These are phyloP conservation scores for Seira sanloemensis DNA, from an alignment of 2,888 invertebrate genomes.

Conservation along the genomic window DNA sequence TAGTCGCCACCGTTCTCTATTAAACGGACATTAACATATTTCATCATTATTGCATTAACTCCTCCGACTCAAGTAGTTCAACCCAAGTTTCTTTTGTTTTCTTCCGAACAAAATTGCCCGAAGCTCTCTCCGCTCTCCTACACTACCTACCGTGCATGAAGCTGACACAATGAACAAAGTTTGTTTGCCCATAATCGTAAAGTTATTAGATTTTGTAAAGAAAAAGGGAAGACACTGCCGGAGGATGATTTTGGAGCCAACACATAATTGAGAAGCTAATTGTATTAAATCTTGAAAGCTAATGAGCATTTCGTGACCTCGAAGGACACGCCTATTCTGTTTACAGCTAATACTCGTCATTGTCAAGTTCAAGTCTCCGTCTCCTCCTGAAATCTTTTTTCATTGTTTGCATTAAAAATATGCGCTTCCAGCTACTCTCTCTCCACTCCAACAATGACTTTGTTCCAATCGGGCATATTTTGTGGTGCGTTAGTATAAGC, in stretches of 20 bases:
- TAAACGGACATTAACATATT: constrained; percentile 4
- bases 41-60: constrained; percentile 1
- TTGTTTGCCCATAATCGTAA: too few relatives aligned
- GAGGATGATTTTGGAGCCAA: constrained; percentile 63
- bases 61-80: constrained; percentile 18
- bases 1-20: neutral
- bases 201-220: constrained; percentile 25
- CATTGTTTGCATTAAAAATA: neutral
- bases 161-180: too few relatives aligned
- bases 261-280: constrained; percentile 72
- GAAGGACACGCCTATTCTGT: constrained; percentile 60
- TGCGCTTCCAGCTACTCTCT: neutral
- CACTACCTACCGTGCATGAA: too few relatives aligned
- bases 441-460: constrained; percentile 4
- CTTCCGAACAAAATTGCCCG: neutral
- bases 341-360: constrained; percentile 20
- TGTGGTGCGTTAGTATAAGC: neutral
- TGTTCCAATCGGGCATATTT: neutral
- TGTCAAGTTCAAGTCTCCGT: constrained; percentile 44
- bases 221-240: constrained; percentile 26
- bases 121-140: too few relatives aligned
- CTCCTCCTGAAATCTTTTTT: neutral
- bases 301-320: constrained; percentile 72
- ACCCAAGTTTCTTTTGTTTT: constrained; percentile 47
- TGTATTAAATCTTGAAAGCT: constrained; percentile 72